phyloP scores from a whole-genome alignment of 2,888 invertebrate genomes.

The Protonemura montana region DNA sequence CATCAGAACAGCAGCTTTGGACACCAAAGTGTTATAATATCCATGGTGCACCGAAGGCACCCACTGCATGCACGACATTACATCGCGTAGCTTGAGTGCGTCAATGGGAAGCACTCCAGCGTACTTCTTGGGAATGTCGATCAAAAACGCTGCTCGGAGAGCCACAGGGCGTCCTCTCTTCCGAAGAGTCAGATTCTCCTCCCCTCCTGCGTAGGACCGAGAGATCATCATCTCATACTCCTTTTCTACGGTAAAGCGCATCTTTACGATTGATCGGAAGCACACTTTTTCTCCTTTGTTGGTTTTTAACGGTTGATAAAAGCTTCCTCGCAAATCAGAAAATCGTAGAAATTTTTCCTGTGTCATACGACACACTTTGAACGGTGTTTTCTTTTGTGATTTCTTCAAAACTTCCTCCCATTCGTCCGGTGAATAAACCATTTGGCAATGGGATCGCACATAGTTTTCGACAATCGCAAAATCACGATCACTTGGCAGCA shows the following conservation, averaged over 20 bases:
- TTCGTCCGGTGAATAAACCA: neutral
- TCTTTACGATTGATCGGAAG: neutral
- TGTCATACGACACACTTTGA: neutral
- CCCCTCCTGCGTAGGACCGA: neutral
- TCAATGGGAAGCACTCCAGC: neutral
- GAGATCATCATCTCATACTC: neutral
- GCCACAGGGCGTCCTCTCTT: neutral
- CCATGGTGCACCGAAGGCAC: neutral
- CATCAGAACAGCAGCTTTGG: too few relatives aligned
- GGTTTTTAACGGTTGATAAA: too few relatives aligned
- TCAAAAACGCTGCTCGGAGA: neutral
- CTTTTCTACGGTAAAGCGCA: neutral
- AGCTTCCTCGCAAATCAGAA: too few relatives aligned
- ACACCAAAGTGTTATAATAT: neutral
- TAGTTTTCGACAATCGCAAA: constrained; percentile 8
- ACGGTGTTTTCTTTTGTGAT: neutral
- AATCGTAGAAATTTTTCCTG: neutral
- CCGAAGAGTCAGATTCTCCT: neutral
- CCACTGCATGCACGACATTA: neutral
- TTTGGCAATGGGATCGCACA: neutral
- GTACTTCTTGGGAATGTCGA: neutral
- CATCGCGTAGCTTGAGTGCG: neutral
- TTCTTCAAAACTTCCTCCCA: neutral
- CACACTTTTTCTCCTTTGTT: neutral
- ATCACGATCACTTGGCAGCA: constrained; percentile 14